Conservation (phyloP, 2,888 invertebrate genomes). For the Netelia melanura region DNA sequence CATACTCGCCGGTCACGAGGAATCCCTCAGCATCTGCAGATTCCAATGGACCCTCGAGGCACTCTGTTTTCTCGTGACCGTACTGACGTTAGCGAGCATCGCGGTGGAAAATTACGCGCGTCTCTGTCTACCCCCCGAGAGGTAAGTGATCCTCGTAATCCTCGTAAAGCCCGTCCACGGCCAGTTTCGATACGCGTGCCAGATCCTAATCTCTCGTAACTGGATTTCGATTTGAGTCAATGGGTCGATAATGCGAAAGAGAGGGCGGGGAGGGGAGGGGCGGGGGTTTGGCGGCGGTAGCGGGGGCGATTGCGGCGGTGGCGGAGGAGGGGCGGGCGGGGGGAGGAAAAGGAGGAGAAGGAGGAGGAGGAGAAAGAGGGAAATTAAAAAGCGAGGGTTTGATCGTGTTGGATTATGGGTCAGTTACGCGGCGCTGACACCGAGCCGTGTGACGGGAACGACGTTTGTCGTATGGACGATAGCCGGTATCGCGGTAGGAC, state of each 20-base stretch:
- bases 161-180: not conserved
- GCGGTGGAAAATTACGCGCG: constrained; percentile 89
- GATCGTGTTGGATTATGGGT: not conserved
- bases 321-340: not conserved
- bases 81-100: constrained; percentile 88
- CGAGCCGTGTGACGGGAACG: constrained; percentile 86
- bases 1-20: constrained; percentile 88
- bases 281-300: too few species aligned
- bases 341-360: not conserved
- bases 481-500: constrained; percentile 86
- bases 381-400: constrained; percentile 14
- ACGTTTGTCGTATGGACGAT: constrained; percentile 87
- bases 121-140: constrained; percentile 86
- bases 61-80: constrained; percentile 89
- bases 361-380: not conserved
- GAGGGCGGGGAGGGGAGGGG: too few species aligned
- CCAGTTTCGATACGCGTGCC: too few species aligned
- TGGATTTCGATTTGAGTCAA: too few species aligned
- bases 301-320: not conserved
- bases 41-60: constrained; percentile 89
- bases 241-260: too few species aligned
- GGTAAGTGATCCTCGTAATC: constrained; percentile 76
- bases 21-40: constrained; percentile 87
- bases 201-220: too few species aligned
- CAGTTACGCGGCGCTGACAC: constrained; percentile 85